Evolutionary conservation across 1,140 invertebrate genomes (phyloP).

Genomic region (Calliphora vicina): DNA sequence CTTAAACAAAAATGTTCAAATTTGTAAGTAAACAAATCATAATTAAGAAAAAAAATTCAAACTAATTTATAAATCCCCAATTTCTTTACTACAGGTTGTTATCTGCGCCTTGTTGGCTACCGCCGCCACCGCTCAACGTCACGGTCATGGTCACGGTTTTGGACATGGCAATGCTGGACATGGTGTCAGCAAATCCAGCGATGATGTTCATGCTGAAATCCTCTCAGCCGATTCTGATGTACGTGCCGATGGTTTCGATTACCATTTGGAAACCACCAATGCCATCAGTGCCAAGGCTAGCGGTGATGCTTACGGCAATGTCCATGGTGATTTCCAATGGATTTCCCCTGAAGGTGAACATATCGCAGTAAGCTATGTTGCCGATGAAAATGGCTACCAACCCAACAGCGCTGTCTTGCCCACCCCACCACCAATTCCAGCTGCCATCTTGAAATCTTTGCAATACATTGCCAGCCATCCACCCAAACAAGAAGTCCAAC

Average conservation of each 20-base stretch:
- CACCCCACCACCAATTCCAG: slow-evolving; percentile 68
- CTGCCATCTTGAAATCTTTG: slow-evolving; percentile 61
- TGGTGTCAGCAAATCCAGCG: slow-evolving; percentile 32
- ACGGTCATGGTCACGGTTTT: background rate
- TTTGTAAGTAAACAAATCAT: slow-evolving; percentile 35
- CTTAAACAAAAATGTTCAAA: slow-evolving; percentile 39
- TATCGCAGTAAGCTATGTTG: slow-evolving; percentile 64
- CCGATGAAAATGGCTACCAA: slow-evolving; percentile 62
- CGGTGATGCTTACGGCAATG: slow-evolving; percentile 59
- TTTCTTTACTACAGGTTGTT: background rate
- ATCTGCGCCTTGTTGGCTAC: slow-evolving; percentile 4
- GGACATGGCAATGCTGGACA: background rate
- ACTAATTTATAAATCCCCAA: background rate
- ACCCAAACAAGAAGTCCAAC: slow-evolving; percentile 18
- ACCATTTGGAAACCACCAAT: slow-evolving; percentile 67
- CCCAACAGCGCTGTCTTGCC: slow-evolving; percentile 64
- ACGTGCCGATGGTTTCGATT: slow-evolving; percentile 62
- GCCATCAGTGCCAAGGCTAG: slow-evolving; percentile 67
- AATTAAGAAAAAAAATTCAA: background rate
- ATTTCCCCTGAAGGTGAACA: slow-evolving; percentile 54
- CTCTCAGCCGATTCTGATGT: slow-evolving; percentile 48
- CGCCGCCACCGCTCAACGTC: slow-evolving; percentile 18
- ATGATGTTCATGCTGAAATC: slow-evolving; percentile 50
- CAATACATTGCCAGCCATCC: slow-evolving; percentile 61
- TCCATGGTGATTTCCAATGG: slow-evolving; percentile 51